A percentile compares a stretch with the other conserved stretches of the same genome.
These are phyloP conservation scores for Drosophila micromelanica DNA, from an alignment of 1,140 invertebrate species.

Conservation along the genomic window DNA sequence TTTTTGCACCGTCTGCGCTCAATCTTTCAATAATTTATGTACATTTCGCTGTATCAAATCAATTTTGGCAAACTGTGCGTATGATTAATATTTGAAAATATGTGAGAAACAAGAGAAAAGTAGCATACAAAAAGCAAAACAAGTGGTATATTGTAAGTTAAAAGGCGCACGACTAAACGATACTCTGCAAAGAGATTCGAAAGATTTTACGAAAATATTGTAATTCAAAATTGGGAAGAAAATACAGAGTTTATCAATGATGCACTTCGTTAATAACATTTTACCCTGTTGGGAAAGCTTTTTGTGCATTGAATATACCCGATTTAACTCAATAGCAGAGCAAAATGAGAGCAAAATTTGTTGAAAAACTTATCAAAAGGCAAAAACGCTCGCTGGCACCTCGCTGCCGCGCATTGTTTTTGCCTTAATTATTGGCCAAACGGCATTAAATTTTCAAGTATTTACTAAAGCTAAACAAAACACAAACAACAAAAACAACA, in stretches of 20 bases:
- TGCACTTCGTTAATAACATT: too few species aligned
- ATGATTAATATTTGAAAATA: slow-evolving; percentile 73
- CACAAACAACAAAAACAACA: slow-evolving; percentile 45
- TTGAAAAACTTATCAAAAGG: slow-evolving; percentile 30
- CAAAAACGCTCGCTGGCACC: slow-evolving; percentile 4
- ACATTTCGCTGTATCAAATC: slow-evolving; percentile 37
- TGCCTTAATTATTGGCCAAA: slow-evolving; percentile 78
- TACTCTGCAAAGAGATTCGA: background rate
- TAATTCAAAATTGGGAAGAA: too few species aligned
- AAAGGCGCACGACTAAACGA: background rate
- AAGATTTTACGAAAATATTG: too few species aligned
- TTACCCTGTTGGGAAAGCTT: too few species aligned
- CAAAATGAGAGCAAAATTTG: slow-evolving; percentile 7
- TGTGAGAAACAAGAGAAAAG: slow-evolving; percentile 11
- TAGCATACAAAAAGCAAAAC: slow-evolving; percentile 2
- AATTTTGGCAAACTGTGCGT: slow-evolving; percentile 59
- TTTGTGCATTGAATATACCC: background rate
- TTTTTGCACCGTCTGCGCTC: slow-evolving; percentile 16
- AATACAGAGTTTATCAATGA: too few species aligned
- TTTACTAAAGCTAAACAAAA: slow-evolving; percentile 81
- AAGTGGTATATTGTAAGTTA: too few species aligned
- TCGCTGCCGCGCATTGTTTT: slow-evolving; percentile 46
- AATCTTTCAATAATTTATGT: slow-evolving; percentile 46
- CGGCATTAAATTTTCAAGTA: slow-evolving; percentile 82
- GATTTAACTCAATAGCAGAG: background rate